Conservation (phyloP, 2,888 invertebrate species). For the Syrphus vitripennis region DNA sequence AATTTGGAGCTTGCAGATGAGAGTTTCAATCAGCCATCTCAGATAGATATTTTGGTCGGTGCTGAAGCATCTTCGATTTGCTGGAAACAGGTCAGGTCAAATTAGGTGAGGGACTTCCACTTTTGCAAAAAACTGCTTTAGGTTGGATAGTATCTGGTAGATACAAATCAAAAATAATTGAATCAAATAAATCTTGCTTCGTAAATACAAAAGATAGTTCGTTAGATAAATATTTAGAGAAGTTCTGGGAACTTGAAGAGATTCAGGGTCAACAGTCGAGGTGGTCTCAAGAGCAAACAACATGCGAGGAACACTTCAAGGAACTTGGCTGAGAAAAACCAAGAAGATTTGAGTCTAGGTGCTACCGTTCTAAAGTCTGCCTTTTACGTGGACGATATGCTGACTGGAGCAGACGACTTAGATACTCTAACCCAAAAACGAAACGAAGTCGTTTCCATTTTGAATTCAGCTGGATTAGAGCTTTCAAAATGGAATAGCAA, state of each 20-base stretch:
- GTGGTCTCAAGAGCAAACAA: constrained; percentile 33
- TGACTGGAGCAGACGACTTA: constrained; percentile 43
- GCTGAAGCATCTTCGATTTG: constrained; percentile 46
- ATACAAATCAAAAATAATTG: constrained; percentile 24
- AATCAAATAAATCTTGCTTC: constrained; percentile 24
- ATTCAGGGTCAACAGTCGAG: too few relatives aligned
- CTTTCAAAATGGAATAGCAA: background rate
- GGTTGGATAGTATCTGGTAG: too few relatives aligned
- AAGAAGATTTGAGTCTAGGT: constrained; percentile 22
- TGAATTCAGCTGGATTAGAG: background rate
- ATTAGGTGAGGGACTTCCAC: constrained; percentile 58
- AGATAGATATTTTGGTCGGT: constrained; percentile 39
- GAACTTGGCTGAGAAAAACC: constrained; percentile 15
- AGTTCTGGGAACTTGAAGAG: constrained; percentile 35
- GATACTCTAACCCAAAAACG: constrained; percentile 30
- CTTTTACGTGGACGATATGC: too few relatives aligned
- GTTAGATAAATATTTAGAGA: constrained; percentile 1
- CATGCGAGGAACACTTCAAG: constrained; percentile 29
- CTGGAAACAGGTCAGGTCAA: constrained; percentile 63
- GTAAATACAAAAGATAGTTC: background rate
- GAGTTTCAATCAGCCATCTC: background rate
- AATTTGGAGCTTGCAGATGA: constrained; percentile 61
- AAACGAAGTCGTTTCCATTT: background rate
- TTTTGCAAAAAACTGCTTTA: constrained; percentile 64
- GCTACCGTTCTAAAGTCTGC: background rate